Evolutionary conservation across 2,113 vertebrate genomes (phyloP).

Genomic region (Hymenochirus boettgeri): DNA sequence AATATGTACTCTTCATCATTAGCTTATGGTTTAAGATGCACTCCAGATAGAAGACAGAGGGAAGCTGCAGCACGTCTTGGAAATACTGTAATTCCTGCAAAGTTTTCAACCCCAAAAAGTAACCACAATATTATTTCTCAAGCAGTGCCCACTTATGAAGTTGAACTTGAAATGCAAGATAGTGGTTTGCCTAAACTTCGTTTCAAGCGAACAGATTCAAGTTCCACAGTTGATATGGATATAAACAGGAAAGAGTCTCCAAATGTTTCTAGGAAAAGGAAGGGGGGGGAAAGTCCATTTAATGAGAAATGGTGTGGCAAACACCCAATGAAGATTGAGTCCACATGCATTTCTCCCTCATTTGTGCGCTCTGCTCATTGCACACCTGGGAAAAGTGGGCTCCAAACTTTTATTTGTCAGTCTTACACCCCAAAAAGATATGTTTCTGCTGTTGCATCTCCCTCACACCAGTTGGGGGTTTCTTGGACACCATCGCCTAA

Average conservation of each 20-base stretch:
- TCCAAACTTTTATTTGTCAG: conserved; percentile 90
- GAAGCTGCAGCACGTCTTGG: conserved; percentile 68
- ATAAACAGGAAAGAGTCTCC: conserved; percentile 42
- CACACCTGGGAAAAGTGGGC: conserved; percentile 71
- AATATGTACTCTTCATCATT: background rate
- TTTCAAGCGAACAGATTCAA: conserved; percentile 71
- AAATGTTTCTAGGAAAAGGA: conserved; percentile 45
- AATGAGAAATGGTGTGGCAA: conserved; percentile 55
- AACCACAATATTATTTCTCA: conserved; percentile 2
- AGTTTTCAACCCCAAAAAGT: conserved; percentile 50
- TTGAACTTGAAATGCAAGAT: conserved; percentile 82
- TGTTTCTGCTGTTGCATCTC: conserved; percentile 61
- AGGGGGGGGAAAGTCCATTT: conserved; percentile 59
- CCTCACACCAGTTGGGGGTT: conserved; percentile 55
- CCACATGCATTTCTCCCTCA: conserved; percentile 65
- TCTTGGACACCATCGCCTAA: conserved; percentile 83
- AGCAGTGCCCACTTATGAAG: conserved; percentile 65
- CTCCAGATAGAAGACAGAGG: conserved; percentile 71
- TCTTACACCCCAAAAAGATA: conserved; percentile 82
- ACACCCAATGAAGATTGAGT: conserved; percentile 57
- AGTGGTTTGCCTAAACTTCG: conserved; percentile 85
- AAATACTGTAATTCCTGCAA: conserved; percentile 41
- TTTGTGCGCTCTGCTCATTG: conserved; percentile 64
- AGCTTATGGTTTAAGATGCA: conserved; percentile 64
- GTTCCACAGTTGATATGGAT: conserved; percentile 42